These are phyloP conservation scores for Phylloscopus trochilus DNA, from an alignment of 2,113 vertebrate genomes.

Conservation along the genomic window DNA sequence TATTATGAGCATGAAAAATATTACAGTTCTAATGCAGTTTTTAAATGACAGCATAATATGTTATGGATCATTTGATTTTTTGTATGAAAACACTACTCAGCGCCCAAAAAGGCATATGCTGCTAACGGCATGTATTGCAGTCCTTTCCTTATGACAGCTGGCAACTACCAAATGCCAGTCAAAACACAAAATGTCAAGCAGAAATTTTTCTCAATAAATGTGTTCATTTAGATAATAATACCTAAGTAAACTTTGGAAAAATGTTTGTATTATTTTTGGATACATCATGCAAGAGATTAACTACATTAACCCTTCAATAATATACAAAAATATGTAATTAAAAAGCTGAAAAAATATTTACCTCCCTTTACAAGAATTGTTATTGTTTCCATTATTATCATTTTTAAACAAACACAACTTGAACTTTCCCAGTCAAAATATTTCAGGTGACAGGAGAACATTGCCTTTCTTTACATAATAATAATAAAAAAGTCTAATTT, in stretches of 20 bases:
- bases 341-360: neutral
- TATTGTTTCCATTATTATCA: neutral
- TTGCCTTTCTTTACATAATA: neutral
- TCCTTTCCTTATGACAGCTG: slow-evolving; percentile 79
- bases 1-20: slow-evolving; percentile 71
- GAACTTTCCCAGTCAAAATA: neutral
- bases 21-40: slow-evolving; percentile 74
- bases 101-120: slow-evolving; percentile 78
- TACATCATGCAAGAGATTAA: neutral
- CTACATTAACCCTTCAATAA: neutral
- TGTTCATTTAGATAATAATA: slow-evolving; percentile 56
- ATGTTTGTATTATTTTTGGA: neutral
- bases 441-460: neutral
- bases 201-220: slow-evolving; percentile 69
- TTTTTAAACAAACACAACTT: neutral
- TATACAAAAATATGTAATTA: neutral
- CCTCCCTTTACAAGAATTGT: neutral
- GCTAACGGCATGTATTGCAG: slow-evolving; percentile 65
- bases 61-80: slow-evolving; percentile 90
- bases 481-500: neutral
- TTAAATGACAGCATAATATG: slow-evolving; percentile 88
- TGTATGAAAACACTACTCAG: slow-evolving; percentile 67
- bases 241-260: slow-evolving; percentile 43
- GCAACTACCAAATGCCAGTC: slow-evolving; percentile 83
- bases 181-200: slow-evolving; percentile 76